Conservation (phyloP, 1,140 invertebrate species). For the Aphidius gifuensis region DNA sequence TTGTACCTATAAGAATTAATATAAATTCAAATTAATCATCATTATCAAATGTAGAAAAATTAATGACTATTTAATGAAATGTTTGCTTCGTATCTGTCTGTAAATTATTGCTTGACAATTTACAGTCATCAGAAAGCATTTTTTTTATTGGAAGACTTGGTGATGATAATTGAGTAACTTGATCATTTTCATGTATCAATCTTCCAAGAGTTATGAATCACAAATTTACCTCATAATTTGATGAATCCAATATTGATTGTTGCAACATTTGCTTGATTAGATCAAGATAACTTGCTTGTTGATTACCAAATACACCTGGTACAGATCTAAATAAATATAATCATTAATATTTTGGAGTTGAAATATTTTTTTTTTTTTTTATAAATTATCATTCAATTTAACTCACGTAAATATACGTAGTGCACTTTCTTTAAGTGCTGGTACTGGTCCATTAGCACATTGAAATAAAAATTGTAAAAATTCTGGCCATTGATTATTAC, state of each 20-base stretch:
- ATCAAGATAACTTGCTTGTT: conserved; percentile 86
- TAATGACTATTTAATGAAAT: conserved; percentile 6
- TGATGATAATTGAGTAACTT: conserved; percentile 36
- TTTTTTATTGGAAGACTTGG: conserved; percentile 42
- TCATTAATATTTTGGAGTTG: conserved; percentile 3
- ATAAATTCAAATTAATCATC: neutral
- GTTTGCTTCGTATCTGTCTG: conserved; percentile 55
- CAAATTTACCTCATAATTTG: conserved; percentile 62
- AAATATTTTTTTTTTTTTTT: neutral
- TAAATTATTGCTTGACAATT: conserved; percentile 52
- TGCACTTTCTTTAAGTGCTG: conserved; percentile 87
- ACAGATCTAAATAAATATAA: conserved; percentile 66
- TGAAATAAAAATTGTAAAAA: conserved; percentile 95
- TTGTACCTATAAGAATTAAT: conserved; percentile 55
- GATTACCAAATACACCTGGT: conserved; percentile 94
- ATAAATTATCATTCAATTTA: conserved; percentile 5
- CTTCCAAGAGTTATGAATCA: conserved; percentile 30
- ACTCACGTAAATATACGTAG: conserved; percentile 90
- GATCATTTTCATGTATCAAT: conserved; percentile 43
- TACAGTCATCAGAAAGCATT: conserved; percentile 54
- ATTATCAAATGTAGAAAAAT: neutral
- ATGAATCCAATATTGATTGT: conserved; percentile 70
- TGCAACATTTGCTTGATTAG: conserved; percentile 94
- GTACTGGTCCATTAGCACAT: conserved; percentile 79
- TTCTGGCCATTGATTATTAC: conserved; percentile 95